These are phyloP conservation scores for Ptilonorhynchus violaceus DNA, from an alignment of 2,113 vertebrate species.

Conservation along the genomic window DNA sequence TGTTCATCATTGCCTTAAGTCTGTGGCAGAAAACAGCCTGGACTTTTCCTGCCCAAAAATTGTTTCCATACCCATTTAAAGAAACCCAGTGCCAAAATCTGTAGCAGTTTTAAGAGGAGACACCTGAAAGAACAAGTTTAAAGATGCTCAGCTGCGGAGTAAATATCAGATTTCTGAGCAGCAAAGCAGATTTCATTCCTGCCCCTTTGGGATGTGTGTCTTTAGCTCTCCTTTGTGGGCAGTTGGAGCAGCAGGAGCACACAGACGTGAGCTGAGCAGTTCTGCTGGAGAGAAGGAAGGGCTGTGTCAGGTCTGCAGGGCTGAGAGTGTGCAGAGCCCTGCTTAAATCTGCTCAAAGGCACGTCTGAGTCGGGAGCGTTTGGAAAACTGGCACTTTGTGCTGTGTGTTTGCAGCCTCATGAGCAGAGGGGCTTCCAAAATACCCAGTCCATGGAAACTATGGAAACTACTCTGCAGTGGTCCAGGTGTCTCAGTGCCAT, in stretches of 20 bases:
- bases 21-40: background rate
- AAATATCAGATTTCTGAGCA: background rate
- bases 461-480: background rate
- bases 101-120: background rate
- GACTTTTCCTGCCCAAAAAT: background rate
- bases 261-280: background rate
- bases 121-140: background rate
- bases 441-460: accelerated
- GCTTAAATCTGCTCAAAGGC: background rate
- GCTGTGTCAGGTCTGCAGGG: background rate
- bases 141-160: background rate
- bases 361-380: accelerated
- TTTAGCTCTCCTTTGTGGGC: background rate
- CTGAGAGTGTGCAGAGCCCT: background rate
- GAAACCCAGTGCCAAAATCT: background rate
- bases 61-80: background rate
- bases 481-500: background rate
- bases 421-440: background rate
- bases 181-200: background rate
- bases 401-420: background rate
- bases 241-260: background rate
- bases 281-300: background rate
- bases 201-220: background rate
- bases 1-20: background rate
- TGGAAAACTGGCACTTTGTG: background rate